phyloP scores from a whole-genome alignment of 2,113 vertebrate species.

The Thamnaconus septentrionalis region DNA sequence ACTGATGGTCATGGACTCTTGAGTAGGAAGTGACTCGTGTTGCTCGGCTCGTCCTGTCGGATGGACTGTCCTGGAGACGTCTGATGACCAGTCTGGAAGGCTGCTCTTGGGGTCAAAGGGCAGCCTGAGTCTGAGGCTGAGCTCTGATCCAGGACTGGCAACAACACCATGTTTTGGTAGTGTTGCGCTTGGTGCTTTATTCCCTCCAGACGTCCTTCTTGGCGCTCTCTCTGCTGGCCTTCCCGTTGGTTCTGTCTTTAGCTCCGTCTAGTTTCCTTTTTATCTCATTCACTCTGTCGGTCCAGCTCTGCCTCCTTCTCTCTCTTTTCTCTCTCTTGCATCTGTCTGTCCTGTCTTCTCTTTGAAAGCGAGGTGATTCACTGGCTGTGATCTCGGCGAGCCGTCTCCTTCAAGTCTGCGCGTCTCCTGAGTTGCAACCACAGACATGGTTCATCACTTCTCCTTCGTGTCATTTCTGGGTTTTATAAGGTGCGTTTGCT shows the following conservation, averaged over 20 bases:
- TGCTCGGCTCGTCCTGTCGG: conserved; percentile 51
- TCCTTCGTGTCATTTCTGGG: conserved; percentile 73
- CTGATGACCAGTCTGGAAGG: conserved; percentile 63
- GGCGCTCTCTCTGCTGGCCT: conserved; percentile 6
- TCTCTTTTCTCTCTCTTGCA: conserved; percentile 27
- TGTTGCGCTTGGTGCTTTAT: conserved; percentile 60
- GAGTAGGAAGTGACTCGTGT: conserved; percentile 28
- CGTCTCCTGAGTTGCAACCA: conserved; percentile 59
- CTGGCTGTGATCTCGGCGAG: conserved; percentile 61
- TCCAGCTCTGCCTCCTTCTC: conserved; percentile 34
- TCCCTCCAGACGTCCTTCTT: conserved; percentile 48
- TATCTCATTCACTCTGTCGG: conserved; percentile 34
- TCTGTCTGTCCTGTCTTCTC: conserved; percentile 39
- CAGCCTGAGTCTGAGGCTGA: conserved; percentile 47
- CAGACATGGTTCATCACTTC: conserved; percentile 69
- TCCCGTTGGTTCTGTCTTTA: conserved; percentile 18
- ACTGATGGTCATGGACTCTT: too few relatives aligned
- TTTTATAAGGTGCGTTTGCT: conserved; percentile 75
- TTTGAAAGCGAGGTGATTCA: conserved; percentile 67
- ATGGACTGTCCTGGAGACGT: conserved; percentile 57
- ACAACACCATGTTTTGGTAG: conserved; percentile 63
- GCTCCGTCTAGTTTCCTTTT: conserved; percentile 33
- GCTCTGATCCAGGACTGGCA: conserved; percentile 48
- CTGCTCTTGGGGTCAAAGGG: conserved; percentile 59
- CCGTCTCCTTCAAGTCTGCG: conserved; percentile 69